These are phyloP conservation scores for Thunnus maccoyii DNA, from an alignment of 2,113 vertebrate species.

Conservation along the genomic window DNA sequence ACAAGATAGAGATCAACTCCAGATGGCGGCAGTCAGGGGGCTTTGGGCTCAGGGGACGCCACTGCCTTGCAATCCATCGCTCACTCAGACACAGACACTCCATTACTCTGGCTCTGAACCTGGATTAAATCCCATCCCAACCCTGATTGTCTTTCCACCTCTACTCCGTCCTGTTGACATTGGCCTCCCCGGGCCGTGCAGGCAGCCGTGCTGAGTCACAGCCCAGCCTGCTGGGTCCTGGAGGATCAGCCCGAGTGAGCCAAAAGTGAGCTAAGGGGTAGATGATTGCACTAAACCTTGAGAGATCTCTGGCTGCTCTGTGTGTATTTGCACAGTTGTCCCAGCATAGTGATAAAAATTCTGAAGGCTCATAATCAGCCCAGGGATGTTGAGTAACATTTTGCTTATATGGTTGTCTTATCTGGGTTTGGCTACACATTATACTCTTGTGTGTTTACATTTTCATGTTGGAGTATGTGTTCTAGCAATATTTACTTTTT, in stretches of 20 bases:
- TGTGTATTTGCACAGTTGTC: conserved; percentile 73
- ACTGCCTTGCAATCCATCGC: conserved; percentile 62
- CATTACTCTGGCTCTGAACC: conserved; percentile 74
- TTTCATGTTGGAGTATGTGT: conserved; percentile 56
- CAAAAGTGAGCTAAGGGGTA: conserved; percentile 32
- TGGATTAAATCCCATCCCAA: conserved; percentile 72
- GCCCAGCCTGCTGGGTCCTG: conserved; percentile 18
- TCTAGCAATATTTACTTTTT: conserved; percentile 60
- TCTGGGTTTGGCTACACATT: conserved; percentile 65
- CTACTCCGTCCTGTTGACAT: conserved; percentile 66
- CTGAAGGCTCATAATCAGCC: conserved; percentile 60
- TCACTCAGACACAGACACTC: conserved; percentile 72
- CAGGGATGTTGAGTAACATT: conserved; percentile 61
- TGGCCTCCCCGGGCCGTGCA: conserved; percentile 46
- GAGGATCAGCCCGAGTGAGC: conserved; percentile 50
- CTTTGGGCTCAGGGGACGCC: conserved; percentile 59
- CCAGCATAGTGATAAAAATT: conserved; percentile 50
- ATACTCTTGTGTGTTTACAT: conserved; percentile 59
- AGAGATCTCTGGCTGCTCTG: conserved; percentile 42
- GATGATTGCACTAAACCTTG: conserved; percentile 50
- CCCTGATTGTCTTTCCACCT: conserved; percentile 74
- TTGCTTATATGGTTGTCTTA: conserved; percentile 68
- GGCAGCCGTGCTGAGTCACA: conserved; percentile 35
- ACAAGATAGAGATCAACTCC: conserved; percentile 76
- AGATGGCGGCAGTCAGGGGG: conserved; percentile 79